A percentile compares a stretch with the other conserved stretches of the same genome.
These are phyloP conservation scores for Leucosticte australis DNA, from an alignment of 2,113 vertebrate genomes.

Conservation along the genomic window DNA sequence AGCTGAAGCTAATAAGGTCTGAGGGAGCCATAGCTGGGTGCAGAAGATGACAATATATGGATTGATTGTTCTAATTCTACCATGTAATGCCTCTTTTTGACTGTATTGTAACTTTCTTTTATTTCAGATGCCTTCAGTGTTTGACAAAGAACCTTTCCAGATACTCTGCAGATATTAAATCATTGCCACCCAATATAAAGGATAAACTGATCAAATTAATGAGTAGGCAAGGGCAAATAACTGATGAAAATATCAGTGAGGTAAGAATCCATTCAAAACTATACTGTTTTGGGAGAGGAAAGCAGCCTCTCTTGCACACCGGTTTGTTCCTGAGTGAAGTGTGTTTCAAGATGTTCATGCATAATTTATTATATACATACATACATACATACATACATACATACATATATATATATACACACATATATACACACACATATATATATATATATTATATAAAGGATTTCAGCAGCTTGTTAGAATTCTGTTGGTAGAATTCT, in stretches of 20 bases:
- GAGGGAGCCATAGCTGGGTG: background rate
- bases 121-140: slow-evolving; percentile 75
- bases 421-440: no score
- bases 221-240: slow-evolving; percentile 79
- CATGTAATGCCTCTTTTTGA: background rate
- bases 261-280: slow-evolving; percentile 67
- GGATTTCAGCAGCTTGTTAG: background rate
- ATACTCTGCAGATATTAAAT: slow-evolving; percentile 76
- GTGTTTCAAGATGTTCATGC: background rate
- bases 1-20: background rate
- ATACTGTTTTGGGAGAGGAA: background rate
- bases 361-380: background rate
- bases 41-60: background rate
- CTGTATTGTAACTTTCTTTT: background rate
- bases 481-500: background rate
- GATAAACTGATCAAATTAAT: slow-evolving; percentile 84
- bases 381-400: no score
- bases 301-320: background rate
- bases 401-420: background rate
- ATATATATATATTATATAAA: background rate
- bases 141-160: slow-evolving; percentile 75
- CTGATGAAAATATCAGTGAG: slow-evolving; percentile 83
- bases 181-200: slow-evolving; percentile 81
- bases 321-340: background rate
- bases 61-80: background rate